Conservation (phyloP, 92 coral and sea anemone species). For the Muricea muricata region DNA sequence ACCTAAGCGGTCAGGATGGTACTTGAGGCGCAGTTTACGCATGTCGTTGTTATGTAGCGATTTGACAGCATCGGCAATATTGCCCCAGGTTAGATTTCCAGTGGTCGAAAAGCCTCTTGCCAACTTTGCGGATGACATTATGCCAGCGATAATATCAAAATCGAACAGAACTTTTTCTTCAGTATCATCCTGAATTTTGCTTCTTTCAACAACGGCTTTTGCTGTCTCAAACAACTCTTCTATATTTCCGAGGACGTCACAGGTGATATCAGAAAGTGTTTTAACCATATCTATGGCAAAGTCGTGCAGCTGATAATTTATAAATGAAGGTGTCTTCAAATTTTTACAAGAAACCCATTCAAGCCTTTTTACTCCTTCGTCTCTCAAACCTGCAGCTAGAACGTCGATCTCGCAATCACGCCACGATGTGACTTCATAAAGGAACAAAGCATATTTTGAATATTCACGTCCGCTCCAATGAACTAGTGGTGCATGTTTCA, state of each 20-base stretch:
- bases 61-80: conserved; percentile 3
- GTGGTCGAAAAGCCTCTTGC: conserved; percentile 1
- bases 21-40: not conserved
- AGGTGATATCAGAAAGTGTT: not conserved
- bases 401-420: conserved; percentile 21
- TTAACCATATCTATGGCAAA: conserved; percentile 22
- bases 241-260: conserved; percentile 16
- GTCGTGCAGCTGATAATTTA: conserved; percentile 3
- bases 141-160: conserved; percentile 4
- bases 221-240: conserved; percentile 24
- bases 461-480: conserved; percentile 8
- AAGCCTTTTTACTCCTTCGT: not conserved
- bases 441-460: conserved; percentile 13
- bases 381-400: conserved; percentile 9
- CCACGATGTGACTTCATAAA: conserved; percentile 15
- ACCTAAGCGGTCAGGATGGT: conserved; percentile 11
- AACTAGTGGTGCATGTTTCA: conserved; percentile 21
- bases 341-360: conserved; percentile 29
- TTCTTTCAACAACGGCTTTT: not conserved
- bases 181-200: not conserved
- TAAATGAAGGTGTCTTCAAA: not conserved
- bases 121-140: not conserved
- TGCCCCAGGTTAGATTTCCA: conserved; percentile 22
- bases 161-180: conserved; percentile 8
- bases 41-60: not conserved